phyloP scores from a whole-genome alignment of 2,888 invertebrate species.

The Toxonevra muliebris region DNA sequence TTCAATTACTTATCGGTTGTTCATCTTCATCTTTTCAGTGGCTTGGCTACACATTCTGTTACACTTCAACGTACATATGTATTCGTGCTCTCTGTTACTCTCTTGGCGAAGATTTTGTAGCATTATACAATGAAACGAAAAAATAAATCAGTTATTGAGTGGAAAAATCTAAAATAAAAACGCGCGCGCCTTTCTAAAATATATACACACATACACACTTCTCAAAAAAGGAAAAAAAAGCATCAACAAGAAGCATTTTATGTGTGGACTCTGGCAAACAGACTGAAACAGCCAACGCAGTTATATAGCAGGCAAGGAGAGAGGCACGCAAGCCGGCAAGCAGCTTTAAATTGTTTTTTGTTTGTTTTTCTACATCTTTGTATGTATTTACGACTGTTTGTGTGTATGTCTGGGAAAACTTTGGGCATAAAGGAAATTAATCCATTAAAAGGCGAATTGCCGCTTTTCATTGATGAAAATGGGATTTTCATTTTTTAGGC shows the following conservation, averaged over 20 bases:
- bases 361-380: constrained; percentile 20
- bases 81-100: background rate
- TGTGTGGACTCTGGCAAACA: background rate
- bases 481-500: constrained; percentile 12
- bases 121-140: background rate
- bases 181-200: background rate
- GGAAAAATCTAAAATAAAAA: background rate
- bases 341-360: constrained; percentile 34
- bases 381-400: constrained; percentile 16
- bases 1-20: constrained; percentile 16
- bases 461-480: constrained; percentile 30
- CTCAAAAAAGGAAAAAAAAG: no score
- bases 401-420: constrained; percentile 19
- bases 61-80: background rate
- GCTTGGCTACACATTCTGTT: background rate
- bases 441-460: constrained; percentile 40
- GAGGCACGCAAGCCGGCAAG: background rate
- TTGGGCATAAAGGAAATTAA: constrained; percentile 39
- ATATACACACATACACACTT: no score
- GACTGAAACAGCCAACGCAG: background rate
- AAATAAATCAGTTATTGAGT: no score
- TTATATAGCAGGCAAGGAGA: no score
- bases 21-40: constrained; percentile 21
- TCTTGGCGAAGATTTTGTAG: background rate
- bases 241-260: no score